These are phyloP conservation scores for Lethenteron reissneri DNA, from an alignment of 2,113 vertebrate species.

Conservation along the genomic window DNA sequence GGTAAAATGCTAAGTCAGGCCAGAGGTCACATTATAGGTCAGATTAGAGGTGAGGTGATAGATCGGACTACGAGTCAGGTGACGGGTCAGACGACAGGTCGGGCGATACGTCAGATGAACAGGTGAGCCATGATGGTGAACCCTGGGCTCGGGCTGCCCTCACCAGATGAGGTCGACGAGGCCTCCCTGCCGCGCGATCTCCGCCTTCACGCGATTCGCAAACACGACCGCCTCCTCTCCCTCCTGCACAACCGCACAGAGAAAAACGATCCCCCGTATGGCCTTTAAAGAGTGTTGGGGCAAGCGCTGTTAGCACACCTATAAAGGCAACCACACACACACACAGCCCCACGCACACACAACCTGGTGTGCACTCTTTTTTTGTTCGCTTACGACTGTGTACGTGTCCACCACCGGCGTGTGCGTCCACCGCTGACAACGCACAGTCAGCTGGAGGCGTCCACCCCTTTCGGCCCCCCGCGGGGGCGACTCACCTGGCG, in stretches of 20 bases:
- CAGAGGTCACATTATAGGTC: neutral
- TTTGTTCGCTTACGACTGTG: too few relatives aligned
- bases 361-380: neutral
- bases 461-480: too few relatives aligned
- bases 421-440: too few relatives aligned
- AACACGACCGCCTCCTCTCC: constrained; percentile 66
- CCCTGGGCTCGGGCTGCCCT: neutral
- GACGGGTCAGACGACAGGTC: too few relatives aligned
- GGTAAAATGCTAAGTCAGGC: neutral
- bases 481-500: constrained; percentile 33
- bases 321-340: neutral
- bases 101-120: neutral
- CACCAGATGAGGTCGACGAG: constrained; percentile 67
- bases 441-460: too few relatives aligned
- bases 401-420: too few relatives aligned
- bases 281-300: neutral
- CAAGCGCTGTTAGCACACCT: neutral
- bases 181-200: constrained; percentile 59
- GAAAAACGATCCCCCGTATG: constrained; percentile 7
- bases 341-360: neutral
- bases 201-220: constrained; percentile 72
- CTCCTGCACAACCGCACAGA: constrained; percentile 26
- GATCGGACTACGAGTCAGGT: too few relatives aligned
- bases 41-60: too few relatives aligned
- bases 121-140: neutral